These are phyloP conservation scores for Andricus grossulariae DNA, from an alignment of 1,140 invertebrate species.

Conservation along the genomic window DNA sequence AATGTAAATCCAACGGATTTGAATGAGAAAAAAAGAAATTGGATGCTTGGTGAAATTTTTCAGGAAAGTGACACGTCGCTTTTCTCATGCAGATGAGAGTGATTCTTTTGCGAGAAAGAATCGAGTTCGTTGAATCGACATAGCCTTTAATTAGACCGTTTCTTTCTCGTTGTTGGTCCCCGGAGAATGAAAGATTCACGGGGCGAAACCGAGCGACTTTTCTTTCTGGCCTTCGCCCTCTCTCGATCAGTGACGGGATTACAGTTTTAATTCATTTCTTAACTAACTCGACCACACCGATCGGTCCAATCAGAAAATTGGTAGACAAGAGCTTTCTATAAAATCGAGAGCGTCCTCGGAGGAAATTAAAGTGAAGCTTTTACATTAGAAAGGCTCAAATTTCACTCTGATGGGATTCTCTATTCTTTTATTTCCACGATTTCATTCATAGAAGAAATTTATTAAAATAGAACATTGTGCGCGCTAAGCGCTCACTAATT, in stretches of 20 bases:
- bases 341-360: background rate
- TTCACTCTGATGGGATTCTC: background rate
- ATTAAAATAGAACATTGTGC: no score
- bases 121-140: slow-evolving; percentile 50
- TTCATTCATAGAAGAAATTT: no score
- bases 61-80: background rate
- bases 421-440: no score
- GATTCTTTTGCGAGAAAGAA: slow-evolving; percentile 33
- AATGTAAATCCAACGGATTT: no score
- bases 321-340: slow-evolving; percentile 21
- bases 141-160: slow-evolving; percentile 72
- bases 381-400: background rate
- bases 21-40: no score
- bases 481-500: no score
- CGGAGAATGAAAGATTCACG: slow-evolving; percentile 68
- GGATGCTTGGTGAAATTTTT: background rate
- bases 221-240: slow-evolving; percentile 53
- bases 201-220: slow-evolving; percentile 62
- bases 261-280: slow-evolving; percentile 74
- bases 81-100: slow-evolving; percentile 26
- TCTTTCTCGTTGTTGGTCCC: slow-evolving; percentile 62
- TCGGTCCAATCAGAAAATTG: slow-evolving; percentile 41
- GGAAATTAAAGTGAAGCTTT: background rate
- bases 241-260: slow-evolving; percentile 68
- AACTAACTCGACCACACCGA: slow-evolving; percentile 59